phyloP scores from a whole-genome alignment of 2,113 vertebrate genomes.

The Pan paniscus region DNA sequence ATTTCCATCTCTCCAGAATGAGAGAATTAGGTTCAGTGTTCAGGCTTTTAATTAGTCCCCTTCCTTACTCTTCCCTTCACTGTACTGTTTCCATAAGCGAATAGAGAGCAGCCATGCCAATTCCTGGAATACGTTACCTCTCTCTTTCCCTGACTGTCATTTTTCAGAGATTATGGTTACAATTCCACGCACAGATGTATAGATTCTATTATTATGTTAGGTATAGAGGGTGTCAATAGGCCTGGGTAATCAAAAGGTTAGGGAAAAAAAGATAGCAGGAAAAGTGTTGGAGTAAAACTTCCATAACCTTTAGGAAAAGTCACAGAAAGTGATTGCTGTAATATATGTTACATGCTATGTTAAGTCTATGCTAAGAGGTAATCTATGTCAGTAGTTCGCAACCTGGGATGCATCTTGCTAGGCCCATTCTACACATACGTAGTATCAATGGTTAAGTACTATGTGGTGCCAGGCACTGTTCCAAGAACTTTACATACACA shows the following conservation, averaged over 20 bases:
- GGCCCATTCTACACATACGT: not conserved
- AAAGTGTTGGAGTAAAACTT: not conserved
- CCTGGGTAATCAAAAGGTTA: conserved; percentile 1
- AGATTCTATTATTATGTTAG: not conserved
- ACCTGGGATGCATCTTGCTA: not conserved
- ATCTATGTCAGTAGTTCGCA: not conserved
- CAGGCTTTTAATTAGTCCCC: not conserved
- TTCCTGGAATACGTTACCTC: not conserved
- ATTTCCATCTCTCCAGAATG: not conserved
- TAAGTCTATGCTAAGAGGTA: not conserved
- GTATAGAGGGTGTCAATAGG: not conserved
- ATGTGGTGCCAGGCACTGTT: not conserved
- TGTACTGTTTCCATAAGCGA: not conserved
- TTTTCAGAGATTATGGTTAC: conserved; percentile 1
- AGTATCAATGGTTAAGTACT: not conserved
- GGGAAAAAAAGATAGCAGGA: not conserved
- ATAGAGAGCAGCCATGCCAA: not conserved
- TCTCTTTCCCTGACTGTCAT: not conserved
- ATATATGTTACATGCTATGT: not conserved
- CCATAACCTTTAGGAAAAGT: not conserved
- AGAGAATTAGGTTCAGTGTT: not conserved
- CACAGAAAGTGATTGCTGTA: not conserved
- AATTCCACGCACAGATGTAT: not conserved
- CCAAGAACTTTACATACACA: not conserved
- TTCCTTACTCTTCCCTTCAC: not conserved